phyloP scores from a whole-genome alignment of 2,797 vertebrate species.

The Sebastes nivosus region DNA sequence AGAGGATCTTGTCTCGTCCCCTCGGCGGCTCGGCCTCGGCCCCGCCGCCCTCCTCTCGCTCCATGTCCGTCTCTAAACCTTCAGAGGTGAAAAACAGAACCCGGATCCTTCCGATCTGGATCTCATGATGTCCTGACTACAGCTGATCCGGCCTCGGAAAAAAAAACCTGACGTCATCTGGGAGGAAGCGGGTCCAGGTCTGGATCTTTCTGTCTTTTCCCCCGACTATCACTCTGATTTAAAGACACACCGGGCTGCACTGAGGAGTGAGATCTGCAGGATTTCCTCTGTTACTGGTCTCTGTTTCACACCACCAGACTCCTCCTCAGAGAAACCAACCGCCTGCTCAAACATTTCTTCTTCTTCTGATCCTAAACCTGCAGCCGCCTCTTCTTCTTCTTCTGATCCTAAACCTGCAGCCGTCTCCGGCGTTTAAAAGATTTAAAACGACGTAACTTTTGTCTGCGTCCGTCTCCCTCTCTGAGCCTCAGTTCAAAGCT shows the following conservation, averaged over 20 bases:
- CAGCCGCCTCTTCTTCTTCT: too few relatives aligned
- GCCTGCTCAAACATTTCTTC: not conserved
- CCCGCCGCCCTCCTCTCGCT: slow-evolving; percentile 38
- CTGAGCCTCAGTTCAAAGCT: slow-evolving; percentile 87
- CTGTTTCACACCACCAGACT: not conserved
- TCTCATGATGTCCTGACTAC: slow-evolving; percentile 18
- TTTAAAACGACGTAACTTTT: slow-evolving; percentile 49
- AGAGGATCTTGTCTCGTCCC: slow-evolving; percentile 62
- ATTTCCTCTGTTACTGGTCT: not conserved
- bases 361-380: too few relatives aligned
- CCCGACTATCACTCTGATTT: not conserved
- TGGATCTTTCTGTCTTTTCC: not conserved
- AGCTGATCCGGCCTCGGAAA: not conserved
- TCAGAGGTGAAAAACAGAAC: not conserved
- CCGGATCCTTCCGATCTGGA: not conserved
- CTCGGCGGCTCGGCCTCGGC: slow-evolving; percentile 25
- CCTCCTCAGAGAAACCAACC: not conserved
- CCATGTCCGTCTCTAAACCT: slow-evolving; percentile 53
- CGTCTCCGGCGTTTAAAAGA: not conserved
- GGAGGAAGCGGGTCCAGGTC: not conserved
- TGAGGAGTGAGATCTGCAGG: not conserved
- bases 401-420: slow-evolving; percentile 71
- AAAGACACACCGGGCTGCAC: not conserved
- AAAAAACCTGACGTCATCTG: slow-evolving; percentile 15
- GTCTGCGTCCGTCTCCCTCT: slow-evolving; percentile 4